Base-by-base conservation (phyloP, 2,888 invertebrate species). In the Rapana venosa region DNA sequence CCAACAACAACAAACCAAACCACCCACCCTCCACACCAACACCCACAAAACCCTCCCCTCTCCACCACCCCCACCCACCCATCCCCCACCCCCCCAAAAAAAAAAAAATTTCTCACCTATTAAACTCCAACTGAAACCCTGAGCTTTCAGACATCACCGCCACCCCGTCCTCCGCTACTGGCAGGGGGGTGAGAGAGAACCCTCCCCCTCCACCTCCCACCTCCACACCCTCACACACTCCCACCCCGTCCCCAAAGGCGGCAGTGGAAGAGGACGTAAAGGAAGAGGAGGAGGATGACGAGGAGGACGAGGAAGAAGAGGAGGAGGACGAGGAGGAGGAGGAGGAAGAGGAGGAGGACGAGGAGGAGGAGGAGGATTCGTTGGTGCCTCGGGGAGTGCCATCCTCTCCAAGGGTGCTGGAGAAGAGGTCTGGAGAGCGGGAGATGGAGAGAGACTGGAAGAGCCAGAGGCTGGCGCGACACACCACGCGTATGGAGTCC, bases 401-500 rank as follows among this genome's bases (percentile, higher is more conserved):
- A 13, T 79, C 77, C 35, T 79, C 77, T 32, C 32, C 32, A 8
- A 11, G 47, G 5, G 26, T 2, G 36, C 26, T 36, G 77, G 87
- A 11, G 36, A 4, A 6, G n/a, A 8, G 30, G 35, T 15, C 35
- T 1, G 79, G 79, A 30, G 26, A n/a, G 74, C 61, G 88, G 61
- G 32, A 81, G 70, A 88, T 36, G 47, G 87, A 22, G 13, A 90
- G 79, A 8, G 90, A 90, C 22, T 88, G 87, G 87, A 87, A 91
- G 1, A 90, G 70, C 91, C 91, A 91, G 32, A 35, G 88, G 32
- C 88, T 90, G 47, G 91, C 91, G 4, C 89, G 70, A 85, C 91
- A 91, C 32, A 86, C 87, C 11, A 91, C 61, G 0, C 79, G 87
- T 20, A 91, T 47, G 13, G 35, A 77, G 88, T 91, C 91, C 13